A percentile compares a stretch with the other conserved stretches of the same genome.
phyloP scores from a whole-genome alignment of 2,797 vertebrate species.

The Sebastes matsubarae region DNA sequence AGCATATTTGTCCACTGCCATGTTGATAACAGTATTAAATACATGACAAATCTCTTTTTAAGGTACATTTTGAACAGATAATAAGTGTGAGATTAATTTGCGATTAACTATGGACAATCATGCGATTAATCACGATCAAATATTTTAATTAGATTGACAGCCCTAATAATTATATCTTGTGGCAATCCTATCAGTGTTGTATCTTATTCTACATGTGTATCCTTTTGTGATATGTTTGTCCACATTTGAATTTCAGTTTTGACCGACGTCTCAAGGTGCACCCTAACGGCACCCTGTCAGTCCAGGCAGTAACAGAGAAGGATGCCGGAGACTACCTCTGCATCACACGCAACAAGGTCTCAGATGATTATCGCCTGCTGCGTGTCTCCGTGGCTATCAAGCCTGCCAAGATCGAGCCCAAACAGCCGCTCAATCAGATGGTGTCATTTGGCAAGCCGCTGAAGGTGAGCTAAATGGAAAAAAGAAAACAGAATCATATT shows the following conservation, averaged over 20 bases:
- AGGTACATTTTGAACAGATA: too few species aligned
- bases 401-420: slow-evolving; percentile 90
- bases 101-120: too few species aligned
- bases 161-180: background rate
- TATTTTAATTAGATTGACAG: too few species aligned
- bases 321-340: slow-evolving; percentile 95
- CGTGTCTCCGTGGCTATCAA: slow-evolving; percentile 88
- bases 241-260: slow-evolving; percentile 71
- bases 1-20: too few species aligned
- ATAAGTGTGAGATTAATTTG: too few species aligned
- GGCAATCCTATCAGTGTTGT: background rate
- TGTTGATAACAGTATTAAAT: too few species aligned
- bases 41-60: too few species aligned
- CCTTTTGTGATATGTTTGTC: background rate
- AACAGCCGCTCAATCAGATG: slow-evolving; percentile 83
- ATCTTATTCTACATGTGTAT: background rate
- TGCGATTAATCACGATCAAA: too few species aligned
- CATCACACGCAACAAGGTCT: slow-evolving; percentile 90
- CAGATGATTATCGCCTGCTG: slow-evolving; percentile 89
- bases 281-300: slow-evolving; percentile 88
- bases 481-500: background rate
- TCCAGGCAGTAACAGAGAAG: slow-evolving; percentile 86
- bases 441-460: slow-evolving; percentile 88
- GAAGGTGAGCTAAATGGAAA: slow-evolving; percentile 71
- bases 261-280: slow-evolving; percentile 88